Percentiles rank a stretch among this genome's conserved stretches.
These are phyloP conservation scores for Agapornis canus DNA, from an alignment of 2,797 vertebrate genomes.

Conservation along the genomic window DNA sequence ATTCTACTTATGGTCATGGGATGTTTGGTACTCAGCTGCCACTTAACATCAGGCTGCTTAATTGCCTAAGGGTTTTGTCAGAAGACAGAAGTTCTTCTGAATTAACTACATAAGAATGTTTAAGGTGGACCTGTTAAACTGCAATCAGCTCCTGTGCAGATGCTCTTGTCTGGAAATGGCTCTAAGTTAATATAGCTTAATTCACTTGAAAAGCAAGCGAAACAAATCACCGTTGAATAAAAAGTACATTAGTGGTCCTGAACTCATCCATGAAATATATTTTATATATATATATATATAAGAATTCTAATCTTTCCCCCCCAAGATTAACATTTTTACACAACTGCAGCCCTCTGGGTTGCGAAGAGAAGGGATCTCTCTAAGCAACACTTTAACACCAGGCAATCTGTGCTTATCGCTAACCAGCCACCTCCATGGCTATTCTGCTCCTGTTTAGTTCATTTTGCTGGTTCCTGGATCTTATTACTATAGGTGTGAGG, in stretches of 20 bases:
- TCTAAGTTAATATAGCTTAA: neutral
- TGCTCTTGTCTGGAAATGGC: neutral
- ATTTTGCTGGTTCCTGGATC: constrained; percentile 30
- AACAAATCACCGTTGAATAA: neutral
- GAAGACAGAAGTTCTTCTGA: neutral
- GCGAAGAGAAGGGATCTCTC: neutral
- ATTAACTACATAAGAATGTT: neutral
- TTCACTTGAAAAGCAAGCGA: neutral
- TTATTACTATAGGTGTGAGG: constrained; percentile 54
- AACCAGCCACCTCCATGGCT: neutral
- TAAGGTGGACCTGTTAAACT: neutral
- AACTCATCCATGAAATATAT: neutral
- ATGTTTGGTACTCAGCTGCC: neutral
- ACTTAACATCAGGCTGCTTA: neutral
- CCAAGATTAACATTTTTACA: neutral
- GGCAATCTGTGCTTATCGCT: neutral
- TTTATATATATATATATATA: neutral
- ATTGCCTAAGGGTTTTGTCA: neutral
- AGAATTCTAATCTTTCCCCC: neutral
- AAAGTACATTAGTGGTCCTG: neutral
- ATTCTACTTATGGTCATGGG: neutral
- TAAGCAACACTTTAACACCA: neutral
- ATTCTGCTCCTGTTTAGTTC: constrained; percentile 1
- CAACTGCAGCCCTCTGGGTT: neutral
- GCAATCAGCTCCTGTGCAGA: neutral